Evolutionary conservation across 2,888 invertebrate genomes (phyloP).

Genomic region (Lepidocyrtoides sp.): DNA sequence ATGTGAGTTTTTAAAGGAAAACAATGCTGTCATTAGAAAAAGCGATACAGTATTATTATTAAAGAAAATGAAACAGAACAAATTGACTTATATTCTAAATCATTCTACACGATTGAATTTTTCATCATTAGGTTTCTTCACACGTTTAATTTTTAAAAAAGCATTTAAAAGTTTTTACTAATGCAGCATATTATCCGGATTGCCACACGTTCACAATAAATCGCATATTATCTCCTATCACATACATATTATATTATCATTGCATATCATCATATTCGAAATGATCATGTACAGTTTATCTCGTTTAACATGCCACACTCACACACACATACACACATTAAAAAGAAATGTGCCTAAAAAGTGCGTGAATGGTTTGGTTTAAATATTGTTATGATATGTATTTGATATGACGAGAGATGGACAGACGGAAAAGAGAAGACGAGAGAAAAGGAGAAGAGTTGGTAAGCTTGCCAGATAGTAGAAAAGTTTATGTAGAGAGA

Average conservation of each 20-base stretch:
- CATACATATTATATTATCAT: background rate
- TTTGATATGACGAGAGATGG: conserved; percentile 55
- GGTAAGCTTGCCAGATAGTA: conserved; percentile 39
- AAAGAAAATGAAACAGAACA: conserved; percentile 81
- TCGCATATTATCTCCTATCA: background rate
- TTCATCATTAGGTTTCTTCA: conserved; percentile 28
- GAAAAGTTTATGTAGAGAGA: conserved; percentile 36
- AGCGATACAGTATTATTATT: conserved; percentile 81
- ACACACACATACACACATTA: background rate
- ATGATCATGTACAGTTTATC: background rate
- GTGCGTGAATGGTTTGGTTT: conserved; percentile 68
- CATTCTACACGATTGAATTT: conserved; percentile 45
- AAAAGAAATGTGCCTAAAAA: conserved; percentile 32
- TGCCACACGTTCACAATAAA: conserved; percentile 33
- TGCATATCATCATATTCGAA: background rate
- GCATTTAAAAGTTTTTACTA: too few relatives aligned
- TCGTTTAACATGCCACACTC: background rate
- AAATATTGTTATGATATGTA: conserved; percentile 63
- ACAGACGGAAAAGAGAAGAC: conserved; percentile 73
- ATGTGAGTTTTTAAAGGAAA: conserved; percentile 58
- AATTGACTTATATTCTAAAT: background rate
- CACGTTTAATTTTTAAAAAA: too few relatives aligned
- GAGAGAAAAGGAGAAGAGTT: conserved; percentile 54
- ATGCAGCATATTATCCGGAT: conserved; percentile 44
- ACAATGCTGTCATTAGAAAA: conserved; percentile 61